Percentiles rank a stretch among this genome's conserved stretches.
phyloP scores from a whole-genome alignment of 2,888 invertebrate species.

The Malacosoma neustria region DNA sequence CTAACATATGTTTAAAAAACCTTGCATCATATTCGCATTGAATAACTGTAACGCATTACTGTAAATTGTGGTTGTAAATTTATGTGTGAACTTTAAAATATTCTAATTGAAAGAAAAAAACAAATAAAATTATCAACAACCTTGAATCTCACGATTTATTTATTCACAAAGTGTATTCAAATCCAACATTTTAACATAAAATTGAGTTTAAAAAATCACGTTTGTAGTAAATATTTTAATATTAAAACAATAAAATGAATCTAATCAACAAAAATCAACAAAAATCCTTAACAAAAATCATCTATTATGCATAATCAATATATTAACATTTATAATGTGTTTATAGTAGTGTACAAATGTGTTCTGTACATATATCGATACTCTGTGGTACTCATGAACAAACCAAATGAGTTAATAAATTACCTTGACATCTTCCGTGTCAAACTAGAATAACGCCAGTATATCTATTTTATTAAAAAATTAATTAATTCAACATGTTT shows the following conservation, averaged over 20 bases:
- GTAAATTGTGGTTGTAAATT: no score
- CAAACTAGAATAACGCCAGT: not conserved
- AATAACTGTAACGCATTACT: no score
- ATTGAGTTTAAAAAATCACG: not conserved
- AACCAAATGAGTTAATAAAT: not conserved
- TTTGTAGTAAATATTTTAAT: not conserved
- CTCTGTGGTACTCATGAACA: not conserved
- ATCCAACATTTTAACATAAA: not conserved
- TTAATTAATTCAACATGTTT: not conserved
- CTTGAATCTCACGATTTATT: not conserved
- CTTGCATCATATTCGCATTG: no score
- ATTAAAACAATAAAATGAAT: not conserved
- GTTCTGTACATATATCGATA: not conserved
- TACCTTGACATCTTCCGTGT: not conserved
- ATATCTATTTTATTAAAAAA: not conserved
- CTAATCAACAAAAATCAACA: not conserved
- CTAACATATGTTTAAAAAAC: no score
- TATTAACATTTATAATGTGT: slow-evolving; percentile 14
- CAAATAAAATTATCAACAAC: not conserved
- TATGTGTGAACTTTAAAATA: not conserved
- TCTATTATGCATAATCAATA: slow-evolving; percentile 14
- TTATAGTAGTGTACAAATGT: not conserved
- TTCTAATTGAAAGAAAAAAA: not conserved
- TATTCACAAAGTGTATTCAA: not conserved
- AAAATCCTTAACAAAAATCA: not conserved